A percentile compares a stretch with the other conserved stretches of the same genome.
Evolutionary conservation across 2,113 vertebrate genomes (phyloP).

Genomic region (Deroptyus accipitrinus): DNA sequence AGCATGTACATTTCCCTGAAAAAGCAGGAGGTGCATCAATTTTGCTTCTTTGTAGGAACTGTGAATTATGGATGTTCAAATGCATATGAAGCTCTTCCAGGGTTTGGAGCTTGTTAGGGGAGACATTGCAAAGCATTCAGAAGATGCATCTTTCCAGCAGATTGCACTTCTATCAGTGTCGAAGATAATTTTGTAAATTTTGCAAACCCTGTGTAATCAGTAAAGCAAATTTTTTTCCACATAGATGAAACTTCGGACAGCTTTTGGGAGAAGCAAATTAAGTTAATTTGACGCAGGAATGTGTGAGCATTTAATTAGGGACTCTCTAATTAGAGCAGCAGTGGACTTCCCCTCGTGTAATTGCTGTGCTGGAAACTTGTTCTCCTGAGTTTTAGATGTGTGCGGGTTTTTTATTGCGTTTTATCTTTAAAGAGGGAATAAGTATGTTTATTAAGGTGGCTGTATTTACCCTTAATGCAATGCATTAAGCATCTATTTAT

Average conservation of each 20-base stretch:
- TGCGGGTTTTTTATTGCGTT: not conserved
- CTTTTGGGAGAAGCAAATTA: not conserved
- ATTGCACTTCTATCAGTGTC: not conserved
- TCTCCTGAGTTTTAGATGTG: slow-evolving; percentile 7
- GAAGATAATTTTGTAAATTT: not conserved
- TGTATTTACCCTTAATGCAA: slow-evolving; percentile 38
- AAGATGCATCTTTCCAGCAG: not conserved
- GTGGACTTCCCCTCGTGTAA: not conserved
- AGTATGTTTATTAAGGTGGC: slow-evolving; percentile 17
- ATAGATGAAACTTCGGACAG: not conserved
- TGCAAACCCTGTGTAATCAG: not conserved
- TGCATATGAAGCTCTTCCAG: not conserved
- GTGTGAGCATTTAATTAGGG: slow-evolving; percentile 27
- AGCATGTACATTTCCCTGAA: not conserved
- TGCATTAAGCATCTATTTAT: slow-evolving; percentile 45
- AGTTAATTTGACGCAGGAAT: not conserved
- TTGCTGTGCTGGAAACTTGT: slow-evolving; percentile 4
- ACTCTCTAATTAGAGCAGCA: not conserved
- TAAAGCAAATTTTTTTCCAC: not conserved
- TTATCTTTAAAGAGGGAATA: slow-evolving; percentile 28
- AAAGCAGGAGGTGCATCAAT: not conserved
- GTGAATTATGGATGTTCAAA: not conserved
- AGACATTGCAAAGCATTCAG: not conserved
- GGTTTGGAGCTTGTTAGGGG: not conserved
- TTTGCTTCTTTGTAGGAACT: not conserved